phyloP scores from a whole-genome alignment of 2,797 vertebrate genomes.

The Neosalanx taihuensis region DNA sequence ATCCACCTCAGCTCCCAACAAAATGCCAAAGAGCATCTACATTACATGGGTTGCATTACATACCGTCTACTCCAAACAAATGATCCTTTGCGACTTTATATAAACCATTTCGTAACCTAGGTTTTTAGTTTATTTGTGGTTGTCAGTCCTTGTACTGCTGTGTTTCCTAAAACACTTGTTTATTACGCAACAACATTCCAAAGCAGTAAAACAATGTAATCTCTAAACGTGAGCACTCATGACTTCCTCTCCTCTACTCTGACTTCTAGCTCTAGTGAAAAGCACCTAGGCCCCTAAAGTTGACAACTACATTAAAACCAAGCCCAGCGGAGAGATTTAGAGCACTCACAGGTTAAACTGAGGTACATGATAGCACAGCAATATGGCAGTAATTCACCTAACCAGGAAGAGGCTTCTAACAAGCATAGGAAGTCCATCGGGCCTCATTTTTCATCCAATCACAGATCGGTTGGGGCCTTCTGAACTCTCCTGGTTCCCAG shows the following conservation, averaged over 20 bases:
- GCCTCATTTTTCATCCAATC: conserved; percentile 54
- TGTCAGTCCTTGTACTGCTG: background rate
- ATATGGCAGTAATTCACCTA: conserved; percentile 63
- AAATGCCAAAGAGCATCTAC: background rate
- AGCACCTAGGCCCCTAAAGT: conserved; percentile 18
- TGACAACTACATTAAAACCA: conserved; percentile 35
- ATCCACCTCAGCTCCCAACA: background rate
- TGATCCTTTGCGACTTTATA: background rate
- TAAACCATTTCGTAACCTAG: background rate
- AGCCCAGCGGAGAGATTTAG: conserved; percentile 37
- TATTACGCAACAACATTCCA: background rate
- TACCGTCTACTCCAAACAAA: background rate
- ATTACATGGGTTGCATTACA: background rate
- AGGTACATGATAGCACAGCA: conserved; percentile 36
- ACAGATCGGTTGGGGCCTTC: conserved; percentile 29
- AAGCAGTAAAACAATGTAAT: background rate
- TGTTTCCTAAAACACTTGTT: background rate
- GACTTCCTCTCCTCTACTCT: background rate
- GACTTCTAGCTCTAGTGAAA: background rate
- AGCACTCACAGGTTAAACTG: conserved; percentile 40
- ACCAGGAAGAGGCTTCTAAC: conserved; percentile 52
- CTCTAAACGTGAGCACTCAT: too few species aligned
- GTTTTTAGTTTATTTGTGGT: background rate
- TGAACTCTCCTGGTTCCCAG: conserved; percentile 23
- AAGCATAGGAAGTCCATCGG: conserved; percentile 49